These are phyloP conservation scores for Cephus pygmeus DNA, from an alignment of 2,888 invertebrate genomes.

Conservation along the genomic window DNA sequence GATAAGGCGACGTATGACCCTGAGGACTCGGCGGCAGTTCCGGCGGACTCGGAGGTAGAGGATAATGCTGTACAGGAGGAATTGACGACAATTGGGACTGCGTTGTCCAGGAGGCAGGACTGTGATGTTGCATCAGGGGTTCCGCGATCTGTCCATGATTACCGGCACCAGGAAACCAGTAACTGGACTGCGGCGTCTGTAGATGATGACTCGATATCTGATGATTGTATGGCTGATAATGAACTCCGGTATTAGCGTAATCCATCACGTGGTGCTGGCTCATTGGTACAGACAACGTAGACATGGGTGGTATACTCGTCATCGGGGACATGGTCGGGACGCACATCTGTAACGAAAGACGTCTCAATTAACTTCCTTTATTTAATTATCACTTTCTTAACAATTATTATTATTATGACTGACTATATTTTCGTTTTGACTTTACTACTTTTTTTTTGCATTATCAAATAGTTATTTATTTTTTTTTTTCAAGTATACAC, in stretches of 20 bases:
- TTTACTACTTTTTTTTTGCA: neutral
- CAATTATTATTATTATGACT: neutral
- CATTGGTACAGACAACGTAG: conserved; percentile 48
- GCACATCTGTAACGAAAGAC: conserved; percentile 44
- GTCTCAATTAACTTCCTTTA: neutral
- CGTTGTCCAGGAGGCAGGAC: conserved; percentile 37
- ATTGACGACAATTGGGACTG: conserved; percentile 25
- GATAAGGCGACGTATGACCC: conserved; percentile 41
- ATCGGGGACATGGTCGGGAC: conserved; percentile 52
- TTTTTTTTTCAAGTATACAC: neutral
- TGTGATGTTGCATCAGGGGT: conserved; percentile 42
- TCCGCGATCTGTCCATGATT: conserved; percentile 43
- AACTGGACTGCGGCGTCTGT: conserved; percentile 32
- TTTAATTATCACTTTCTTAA: neutral
- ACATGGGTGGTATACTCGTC: conserved; percentile 50
- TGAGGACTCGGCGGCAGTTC: conserved; percentile 47
- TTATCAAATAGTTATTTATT: neutral
- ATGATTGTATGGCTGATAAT: conserved; percentile 43
- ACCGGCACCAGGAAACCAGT: conserved; percentile 46
- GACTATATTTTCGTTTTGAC: neutral
- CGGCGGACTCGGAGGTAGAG: conserved; percentile 50
- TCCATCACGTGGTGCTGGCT: conserved; percentile 52
- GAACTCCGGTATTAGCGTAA: conserved; percentile 41
- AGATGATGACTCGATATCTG: conserved; percentile 33
- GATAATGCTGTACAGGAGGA: conserved; percentile 45